Evolutionary conservation across 2,113 vertebrate species (phyloP), one percentile per base, ranked within the genome.

Genomic region (Vombatus ursinus): DNA sequence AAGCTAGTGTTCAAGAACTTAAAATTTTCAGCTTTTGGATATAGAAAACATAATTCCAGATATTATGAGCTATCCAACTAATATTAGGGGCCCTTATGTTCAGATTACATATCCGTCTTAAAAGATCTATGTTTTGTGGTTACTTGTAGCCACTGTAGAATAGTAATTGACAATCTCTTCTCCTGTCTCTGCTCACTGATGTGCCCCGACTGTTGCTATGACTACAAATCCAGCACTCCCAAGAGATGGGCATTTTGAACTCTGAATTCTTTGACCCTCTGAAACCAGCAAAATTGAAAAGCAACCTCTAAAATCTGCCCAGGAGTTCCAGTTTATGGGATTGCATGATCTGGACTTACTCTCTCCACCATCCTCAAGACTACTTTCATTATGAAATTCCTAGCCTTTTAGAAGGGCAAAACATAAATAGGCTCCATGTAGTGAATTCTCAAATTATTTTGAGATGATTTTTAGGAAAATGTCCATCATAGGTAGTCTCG

Each of bases 271-370:
- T 97, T 96, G 96, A 97, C 92, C 90, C 24, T 94, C 91, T 97
- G 93, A 97, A 97, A 96, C 96, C 89, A 97, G 96, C 92, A 98
- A 96, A 94, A 84, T 92, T 96, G 94, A 95, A 97, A 95, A 96
- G 77, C 68, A 96, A 96, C 49, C 44, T 94, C 51, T 91, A 96
- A 96, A 98, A 96, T 96, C 91, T 84, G 14, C 31, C 94, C 31
- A 93, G 91, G 84, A 96, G 51, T 48, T 94, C 93, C 90, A 93
- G 47, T 96, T 94, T 98, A 96, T 97, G 93, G 94, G 95, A 97
- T 95, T 96, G 3, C 49, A 54, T 94, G 26, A 90, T 94, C 84
- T 95, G 28, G 50, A 89, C 49, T 6, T 44, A 44, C 37, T 84
- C 6, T 84, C n/a, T 44, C n/a, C 19, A 84, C 44, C 95, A 24